A percentile compares a stretch with the other conserved stretches of the same genome.
Conservation (phyloP, 1,140 invertebrate genomes). For the Episyrphus balteatus region DNA sequence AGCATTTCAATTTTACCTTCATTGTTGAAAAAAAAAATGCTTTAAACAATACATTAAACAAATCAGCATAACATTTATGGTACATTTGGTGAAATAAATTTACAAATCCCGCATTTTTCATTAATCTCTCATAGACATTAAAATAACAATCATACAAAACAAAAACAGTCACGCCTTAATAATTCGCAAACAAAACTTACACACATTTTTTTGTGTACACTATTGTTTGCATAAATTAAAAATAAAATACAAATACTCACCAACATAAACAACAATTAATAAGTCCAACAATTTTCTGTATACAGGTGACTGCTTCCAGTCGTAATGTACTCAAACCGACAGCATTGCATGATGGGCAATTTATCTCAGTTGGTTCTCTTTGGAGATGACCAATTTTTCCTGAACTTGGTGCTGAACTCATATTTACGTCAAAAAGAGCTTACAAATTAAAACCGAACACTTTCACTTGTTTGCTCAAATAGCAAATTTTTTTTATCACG, state of each 20-base stretch:
- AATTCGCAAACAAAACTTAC: too few species aligned
- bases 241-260: slow-evolving; percentile 9
- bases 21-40: too few species aligned
- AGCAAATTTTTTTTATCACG: neutral
- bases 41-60: too few species aligned
- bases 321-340: slow-evolving; percentile 15
- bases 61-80: too few species aligned
- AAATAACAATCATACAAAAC: too few species aligned
- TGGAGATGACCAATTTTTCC: slow-evolving; percentile 21
- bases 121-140: too few species aligned
- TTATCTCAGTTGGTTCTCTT: slow-evolving; percentile 18
- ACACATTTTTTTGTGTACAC: too few species aligned
- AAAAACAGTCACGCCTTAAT: too few species aligned
- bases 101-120: too few species aligned
- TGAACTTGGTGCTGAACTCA: neutral
- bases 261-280: slow-evolving; percentile 26
- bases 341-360: slow-evolving; percentile 26
- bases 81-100: too few species aligned
- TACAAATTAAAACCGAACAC: neutral
- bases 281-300: slow-evolving; percentile 17
- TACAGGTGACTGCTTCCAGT: slow-evolving; percentile 19
- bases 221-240: too few species aligned
- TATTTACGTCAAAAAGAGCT: neutral
- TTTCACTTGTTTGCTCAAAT: neutral
- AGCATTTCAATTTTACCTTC: too few species aligned